Evolutionary conservation across 1,140 invertebrate species (phyloP).

Genomic region (Trigoniulus corallinus): DNA sequence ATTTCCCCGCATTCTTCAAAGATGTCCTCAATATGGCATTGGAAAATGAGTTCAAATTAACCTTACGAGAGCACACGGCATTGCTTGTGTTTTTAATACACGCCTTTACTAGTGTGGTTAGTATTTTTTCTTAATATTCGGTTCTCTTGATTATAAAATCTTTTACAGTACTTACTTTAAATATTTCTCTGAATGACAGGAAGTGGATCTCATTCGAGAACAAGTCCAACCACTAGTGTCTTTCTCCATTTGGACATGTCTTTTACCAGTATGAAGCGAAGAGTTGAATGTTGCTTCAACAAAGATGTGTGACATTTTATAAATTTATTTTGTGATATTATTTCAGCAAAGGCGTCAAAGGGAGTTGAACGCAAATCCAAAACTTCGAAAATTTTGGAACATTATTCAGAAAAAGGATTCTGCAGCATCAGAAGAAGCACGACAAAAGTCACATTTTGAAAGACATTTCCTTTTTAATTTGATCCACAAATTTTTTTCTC

Average conservation of each 20-base stretch:
- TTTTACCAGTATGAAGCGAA: conserved; percentile 48
- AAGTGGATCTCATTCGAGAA: conserved; percentile 78
- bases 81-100: conserved; percentile 86
- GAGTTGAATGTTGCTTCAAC: neutral
- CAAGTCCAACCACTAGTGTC: conserved; percentile 85
- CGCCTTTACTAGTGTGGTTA: conserved; percentile 71
- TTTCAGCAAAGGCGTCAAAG: conserved; percentile 50
- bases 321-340: conserved; percentile 4
- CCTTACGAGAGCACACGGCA: conserved; percentile 65
- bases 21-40: conserved; percentile 58
- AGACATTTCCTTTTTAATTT: conserved; percentile 69
- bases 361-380: conserved; percentile 69
- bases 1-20: conserved; percentile 77
- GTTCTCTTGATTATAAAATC: neutral
- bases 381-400: conserved; percentile 85
- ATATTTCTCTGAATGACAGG: conserved; percentile 43
- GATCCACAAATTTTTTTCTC: conserved; percentile 75
- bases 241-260: conserved; percentile 80
- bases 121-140: conserved; percentile 9
- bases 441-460: conserved; percentile 66
- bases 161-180: conserved; percentile 1
- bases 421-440: conserved; percentile 43
- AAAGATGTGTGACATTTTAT: conserved; percentile 1
- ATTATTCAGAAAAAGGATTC: conserved; percentile 66
- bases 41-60: conserved; percentile 32